Percentiles rank a stretch among this genome's conserved stretches.
Conservation (phyloP, 2,888 invertebrate genomes). For the Hirtodrosophila cameraria region DNA sequence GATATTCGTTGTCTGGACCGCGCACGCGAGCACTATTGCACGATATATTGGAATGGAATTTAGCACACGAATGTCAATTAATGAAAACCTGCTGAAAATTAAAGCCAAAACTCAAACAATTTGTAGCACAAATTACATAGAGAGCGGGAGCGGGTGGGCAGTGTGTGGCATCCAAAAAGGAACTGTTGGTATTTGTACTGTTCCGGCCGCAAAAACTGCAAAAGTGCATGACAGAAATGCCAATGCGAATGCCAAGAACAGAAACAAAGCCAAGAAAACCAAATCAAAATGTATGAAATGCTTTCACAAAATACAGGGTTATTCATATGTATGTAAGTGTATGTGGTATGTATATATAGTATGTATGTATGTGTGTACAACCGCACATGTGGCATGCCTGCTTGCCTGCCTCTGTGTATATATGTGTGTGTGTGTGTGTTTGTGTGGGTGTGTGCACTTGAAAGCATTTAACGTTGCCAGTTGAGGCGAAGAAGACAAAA, state of each 20-base stretch:
- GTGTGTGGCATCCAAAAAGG: not conserved
- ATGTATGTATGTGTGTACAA: constrained; percentile 1
- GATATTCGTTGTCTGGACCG: constrained; percentile 50
- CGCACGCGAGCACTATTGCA: constrained; percentile 63
- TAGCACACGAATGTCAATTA: constrained; percentile 61
- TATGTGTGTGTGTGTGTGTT: constrained; percentile 14
- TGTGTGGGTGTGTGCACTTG: constrained; percentile 63
- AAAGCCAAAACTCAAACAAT: constrained; percentile 38
- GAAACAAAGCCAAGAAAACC: constrained; percentile 44
- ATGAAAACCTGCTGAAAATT: constrained; percentile 50
- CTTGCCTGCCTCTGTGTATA: not conserved
- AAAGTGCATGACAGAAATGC: constrained; percentile 60
- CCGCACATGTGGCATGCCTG: constrained; percentile 43
- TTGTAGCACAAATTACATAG: constrained; percentile 34
- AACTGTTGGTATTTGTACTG: constrained; percentile 38
- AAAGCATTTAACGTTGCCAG: constrained; percentile 66
- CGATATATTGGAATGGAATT: constrained; percentile 42
- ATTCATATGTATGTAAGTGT: constrained; percentile 9
- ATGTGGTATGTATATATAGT: not conserved
- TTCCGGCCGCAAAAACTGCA: constrained; percentile 52
- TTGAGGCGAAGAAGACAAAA: constrained; percentile 36
- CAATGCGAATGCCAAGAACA: constrained; percentile 59
- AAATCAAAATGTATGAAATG: constrained; percentile 62
- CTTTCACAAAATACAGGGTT: constrained; percentile 46
- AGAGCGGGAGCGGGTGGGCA: too few species aligned